Evolutionary conservation across 2,113 vertebrate species (phyloP).

Genomic region (Charina bottae): DNA sequence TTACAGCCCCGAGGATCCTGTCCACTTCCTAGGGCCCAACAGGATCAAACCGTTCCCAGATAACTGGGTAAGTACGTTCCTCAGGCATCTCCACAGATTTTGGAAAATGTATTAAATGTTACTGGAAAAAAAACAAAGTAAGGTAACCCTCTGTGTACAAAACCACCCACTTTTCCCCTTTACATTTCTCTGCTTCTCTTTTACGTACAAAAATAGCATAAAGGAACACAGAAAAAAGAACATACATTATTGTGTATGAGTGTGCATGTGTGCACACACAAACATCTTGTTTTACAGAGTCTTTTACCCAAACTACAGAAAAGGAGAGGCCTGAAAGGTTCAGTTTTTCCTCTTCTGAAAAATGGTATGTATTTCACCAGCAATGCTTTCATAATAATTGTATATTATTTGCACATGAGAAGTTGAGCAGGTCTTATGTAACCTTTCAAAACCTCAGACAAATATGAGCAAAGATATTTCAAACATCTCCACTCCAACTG

Average conservation of each 20-base stretch:
- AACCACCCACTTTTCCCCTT: constrained; percentile 2
- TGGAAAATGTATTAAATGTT: constrained; percentile 70
- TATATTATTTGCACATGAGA: background rate
- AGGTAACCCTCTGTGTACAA: constrained; percentile 6
- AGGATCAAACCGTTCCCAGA: too few relatives aligned
- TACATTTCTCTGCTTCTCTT: constrained; percentile 19
- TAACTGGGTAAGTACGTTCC: too few relatives aligned
- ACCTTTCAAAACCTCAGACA: background rate
- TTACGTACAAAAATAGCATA: background rate
- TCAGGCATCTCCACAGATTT: too few relatives aligned
- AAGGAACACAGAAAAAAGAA: background rate
- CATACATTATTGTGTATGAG: background rate
- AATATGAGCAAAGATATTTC: background rate
- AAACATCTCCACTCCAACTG: background rate
- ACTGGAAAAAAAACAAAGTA: constrained; percentile 61
- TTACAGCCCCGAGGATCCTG: too few relatives aligned
- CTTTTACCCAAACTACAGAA: background rate
- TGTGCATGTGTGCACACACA: background rate
- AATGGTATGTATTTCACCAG: background rate
- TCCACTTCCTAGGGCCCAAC: too few relatives aligned
- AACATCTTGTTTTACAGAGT: background rate
- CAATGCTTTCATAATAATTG: background rate
- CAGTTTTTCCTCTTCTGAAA: background rate
- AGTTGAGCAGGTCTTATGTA: background rate
- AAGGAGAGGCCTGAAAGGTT: background rate